Base-by-base conservation (phyloP, 2,113 vertebrate species). In the Suricata suricatta region DNA sequence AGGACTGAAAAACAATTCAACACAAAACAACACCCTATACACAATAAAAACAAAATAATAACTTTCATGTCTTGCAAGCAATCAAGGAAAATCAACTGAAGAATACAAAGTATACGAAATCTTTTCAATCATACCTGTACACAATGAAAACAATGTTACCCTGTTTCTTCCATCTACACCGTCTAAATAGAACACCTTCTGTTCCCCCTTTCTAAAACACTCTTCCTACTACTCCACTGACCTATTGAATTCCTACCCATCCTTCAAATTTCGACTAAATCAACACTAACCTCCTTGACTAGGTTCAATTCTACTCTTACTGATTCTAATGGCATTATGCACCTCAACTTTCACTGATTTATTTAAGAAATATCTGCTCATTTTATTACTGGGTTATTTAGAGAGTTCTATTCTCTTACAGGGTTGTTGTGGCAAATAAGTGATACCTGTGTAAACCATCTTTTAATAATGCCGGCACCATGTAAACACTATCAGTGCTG, bases 201-300 rank as follows among this genome's bases (percentile, higher is more conserved):
- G 41, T 31, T 31, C n/a, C 33, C 6, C n/a, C 41, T 38, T 76
- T 31, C 15, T 90, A 35, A 74, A 69, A 90, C 25, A 21, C 33
- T 82, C 33, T 41, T 44, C 23, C 16, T 25, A 60, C 1, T 63
- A 31, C 7, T 47, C 68, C 66, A 72, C 23, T 31, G 27, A 63
- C n/a, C 50, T 72, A 92, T 44, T 81, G 81, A 76, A 89, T 52
- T n/a, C 38, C 54, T 41, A 41, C 8, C 35, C 57, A 85, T n/a
- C 27, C 35, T 90, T 97, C 92, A 84, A 52, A 50, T 68, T 41
- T 81, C 50, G 52, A 44, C 83, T 80, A 90, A 88, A 93, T 84
- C 60, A 74, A 77, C 31, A 69, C 57, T 74, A 77, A 69, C 9
- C 47, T 88, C 79, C 27, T 41, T n/a, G 31, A 82, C 38, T 38